Evolutionary conservation across 2,888 invertebrate genomes (phyloP).

Genomic region (Eupithecia tripunctaria): DNA sequence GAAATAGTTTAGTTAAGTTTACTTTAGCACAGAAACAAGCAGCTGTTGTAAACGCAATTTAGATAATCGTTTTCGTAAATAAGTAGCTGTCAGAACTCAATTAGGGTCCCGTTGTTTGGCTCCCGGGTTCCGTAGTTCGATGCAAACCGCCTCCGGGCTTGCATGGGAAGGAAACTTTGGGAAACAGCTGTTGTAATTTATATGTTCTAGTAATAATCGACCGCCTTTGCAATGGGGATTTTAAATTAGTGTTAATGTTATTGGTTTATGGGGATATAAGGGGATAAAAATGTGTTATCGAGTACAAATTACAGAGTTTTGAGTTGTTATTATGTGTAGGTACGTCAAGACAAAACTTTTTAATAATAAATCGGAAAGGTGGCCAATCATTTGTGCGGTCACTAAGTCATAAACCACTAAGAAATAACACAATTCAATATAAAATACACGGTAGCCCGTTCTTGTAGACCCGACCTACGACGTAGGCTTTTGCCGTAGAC

Average conservation of each 20-base stretch:
- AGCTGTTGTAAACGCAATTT: conserved; percentile 82
- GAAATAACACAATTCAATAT: background rate
- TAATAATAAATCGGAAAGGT: no score
- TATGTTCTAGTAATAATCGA: conserved; percentile 42
- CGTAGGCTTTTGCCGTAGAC: background rate
- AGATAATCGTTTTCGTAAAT: conserved; percentile 82
- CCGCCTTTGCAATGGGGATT: conserved; percentile 8
- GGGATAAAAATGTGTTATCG: background rate
- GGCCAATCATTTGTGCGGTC: background rate
- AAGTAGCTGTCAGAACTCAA: conserved; percentile 78
- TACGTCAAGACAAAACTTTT: no score
- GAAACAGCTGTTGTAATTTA: conserved; percentile 69
- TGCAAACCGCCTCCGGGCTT: conserved; percentile 39
- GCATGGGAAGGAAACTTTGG: conserved; percentile 63
- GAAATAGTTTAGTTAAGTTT: conserved; percentile 48
- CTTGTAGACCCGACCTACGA: background rate
- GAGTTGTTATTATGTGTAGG: background rate
- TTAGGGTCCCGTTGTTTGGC: conserved; percentile 67
- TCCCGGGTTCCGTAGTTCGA: conserved; percentile 46
- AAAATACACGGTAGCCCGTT: background rate
- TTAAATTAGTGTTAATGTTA: conserved; percentile 7
- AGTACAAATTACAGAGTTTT: background rate
- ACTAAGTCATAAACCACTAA: background rate
- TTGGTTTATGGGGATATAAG: background rate
- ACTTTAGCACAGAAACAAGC: conserved; percentile 61